phyloP scores from a whole-genome alignment of 2,888 invertebrate species.

The Acanthosepion esculentum region DNA sequence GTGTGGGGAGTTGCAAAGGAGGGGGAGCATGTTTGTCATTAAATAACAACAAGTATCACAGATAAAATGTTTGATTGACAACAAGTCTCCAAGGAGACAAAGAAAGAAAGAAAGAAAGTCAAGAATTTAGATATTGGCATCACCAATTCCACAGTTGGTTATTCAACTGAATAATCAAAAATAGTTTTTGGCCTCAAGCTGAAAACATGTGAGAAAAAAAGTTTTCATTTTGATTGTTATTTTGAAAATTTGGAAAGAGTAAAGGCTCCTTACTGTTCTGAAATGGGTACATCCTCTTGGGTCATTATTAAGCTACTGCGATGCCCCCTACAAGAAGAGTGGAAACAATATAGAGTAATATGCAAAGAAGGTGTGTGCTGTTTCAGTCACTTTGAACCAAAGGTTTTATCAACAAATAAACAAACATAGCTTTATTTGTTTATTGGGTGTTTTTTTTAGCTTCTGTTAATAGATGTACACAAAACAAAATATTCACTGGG shows the following conservation, averaged over 20 bases:
- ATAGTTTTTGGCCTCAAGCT: neutral
- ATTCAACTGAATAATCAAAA: neutral
- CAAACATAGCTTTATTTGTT: too few species aligned
- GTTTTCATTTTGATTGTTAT: neutral
- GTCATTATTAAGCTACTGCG: slow-evolving; percentile 70
- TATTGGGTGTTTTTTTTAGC: too few species aligned
- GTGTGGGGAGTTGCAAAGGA: too few species aligned
- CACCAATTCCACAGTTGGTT: neutral
- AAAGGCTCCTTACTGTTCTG: slow-evolving; percentile 59
- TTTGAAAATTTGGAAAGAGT: slow-evolving; percentile 38
- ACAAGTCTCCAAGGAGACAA: slow-evolving; percentile 37
- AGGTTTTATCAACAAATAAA: too few species aligned
- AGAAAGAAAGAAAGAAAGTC: neutral
- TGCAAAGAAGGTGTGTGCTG: neutral
- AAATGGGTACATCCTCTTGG: slow-evolving; percentile 54
- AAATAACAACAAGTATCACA: too few species aligned
- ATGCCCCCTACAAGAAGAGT: slow-evolving; percentile 69
- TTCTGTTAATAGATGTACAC: too few species aligned
- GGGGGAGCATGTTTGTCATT: too few species aligned
- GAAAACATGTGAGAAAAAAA: neutral
- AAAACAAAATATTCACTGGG: too few species aligned
- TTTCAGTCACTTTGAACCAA: neutral
- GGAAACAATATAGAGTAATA: slow-evolving; percentile 6
- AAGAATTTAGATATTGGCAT: neutral
- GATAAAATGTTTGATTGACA: too few species aligned